phyloP scores from a whole-genome alignment of 2,797 vertebrate species.

The Etheostoma nigrum region DNA sequence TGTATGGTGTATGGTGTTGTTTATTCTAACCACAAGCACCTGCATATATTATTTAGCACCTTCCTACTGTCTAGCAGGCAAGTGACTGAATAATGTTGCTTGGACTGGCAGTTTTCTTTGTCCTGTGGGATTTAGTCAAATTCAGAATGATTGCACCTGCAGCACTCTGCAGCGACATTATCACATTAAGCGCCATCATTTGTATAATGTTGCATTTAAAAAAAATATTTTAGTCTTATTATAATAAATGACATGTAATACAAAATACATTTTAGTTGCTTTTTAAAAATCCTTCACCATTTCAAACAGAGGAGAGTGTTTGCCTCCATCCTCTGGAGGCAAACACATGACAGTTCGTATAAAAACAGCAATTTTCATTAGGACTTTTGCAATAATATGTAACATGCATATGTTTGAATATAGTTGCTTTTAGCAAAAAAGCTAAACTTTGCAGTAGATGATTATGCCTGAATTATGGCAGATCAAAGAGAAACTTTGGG shows the following conservation, averaged over 20 bases:
- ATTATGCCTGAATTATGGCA: background rate
- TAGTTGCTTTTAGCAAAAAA: background rate
- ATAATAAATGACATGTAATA: background rate
- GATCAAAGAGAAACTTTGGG: background rate
- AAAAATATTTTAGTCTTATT: background rate
- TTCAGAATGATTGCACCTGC: constrained; percentile 20
- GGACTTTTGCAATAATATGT: background rate
- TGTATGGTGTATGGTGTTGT: background rate
- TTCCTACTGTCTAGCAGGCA: constrained; percentile 14
- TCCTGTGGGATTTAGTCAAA: constrained; percentile 22
- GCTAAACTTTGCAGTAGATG: background rate
- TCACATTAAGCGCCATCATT: background rate
- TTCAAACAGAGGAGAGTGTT: background rate
- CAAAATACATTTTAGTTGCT: background rate
- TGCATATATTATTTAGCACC: constrained; percentile 50
- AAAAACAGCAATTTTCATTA: background rate
- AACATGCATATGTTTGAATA: background rate
- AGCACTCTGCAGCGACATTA: background rate
- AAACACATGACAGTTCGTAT: background rate
- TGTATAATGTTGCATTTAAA: background rate
- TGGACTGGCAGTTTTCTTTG: background rate
- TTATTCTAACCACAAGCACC: constrained; percentile 7
- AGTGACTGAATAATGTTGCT: constrained; percentile 21
- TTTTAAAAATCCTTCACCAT: background rate
- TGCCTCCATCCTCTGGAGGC: too few relatives aligned